Percentiles rank a stretch among this genome's conserved stretches.
phyloP scores from a whole-genome alignment of 2,797 vertebrate species.

The Nyctalus aviator region DNA sequence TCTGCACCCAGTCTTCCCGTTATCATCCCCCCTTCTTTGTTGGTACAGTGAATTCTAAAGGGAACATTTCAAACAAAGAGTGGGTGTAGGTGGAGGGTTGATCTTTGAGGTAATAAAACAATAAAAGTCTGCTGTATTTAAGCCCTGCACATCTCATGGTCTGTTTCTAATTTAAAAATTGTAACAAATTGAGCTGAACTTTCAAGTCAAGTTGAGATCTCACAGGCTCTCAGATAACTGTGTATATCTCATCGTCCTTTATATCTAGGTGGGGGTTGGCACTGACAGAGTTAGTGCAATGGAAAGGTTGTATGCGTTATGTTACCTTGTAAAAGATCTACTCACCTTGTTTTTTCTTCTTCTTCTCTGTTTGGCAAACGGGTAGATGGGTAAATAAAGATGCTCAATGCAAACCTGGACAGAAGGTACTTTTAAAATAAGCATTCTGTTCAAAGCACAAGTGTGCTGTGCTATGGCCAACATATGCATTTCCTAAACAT shows the following conservation, averaged over 20 bases:
- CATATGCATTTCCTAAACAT: neutral
- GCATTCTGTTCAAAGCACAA: neutral
- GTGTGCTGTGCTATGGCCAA: neutral
- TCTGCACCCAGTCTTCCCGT: neutral
- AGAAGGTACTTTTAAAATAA: neutral
- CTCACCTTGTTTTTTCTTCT: neutral
- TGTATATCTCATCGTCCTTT: neutral
- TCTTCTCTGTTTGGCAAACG: neutral
- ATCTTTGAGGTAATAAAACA: neutral
- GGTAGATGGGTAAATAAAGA: neutral
- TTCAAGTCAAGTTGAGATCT: neutral
- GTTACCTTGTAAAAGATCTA: neutral
- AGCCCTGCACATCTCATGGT: neutral
- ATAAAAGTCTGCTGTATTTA: neutral
- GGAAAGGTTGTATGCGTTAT: neutral
- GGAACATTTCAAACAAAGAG: neutral
- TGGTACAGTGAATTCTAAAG: conserved; percentile 46
- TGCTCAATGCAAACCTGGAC: neutral
- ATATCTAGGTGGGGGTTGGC: neutral
- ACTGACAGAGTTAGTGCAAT: neutral
- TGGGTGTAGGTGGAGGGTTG: neutral
- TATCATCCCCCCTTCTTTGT: neutral
- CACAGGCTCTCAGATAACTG: neutral
- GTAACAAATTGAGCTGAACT: neutral
- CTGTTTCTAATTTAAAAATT: conserved; percentile 19